Evolutionary conservation across 2,888 invertebrate species (phyloP), one percentile per base, ranked within the genome.

Genomic region (Drosophila testacea): DNA sequence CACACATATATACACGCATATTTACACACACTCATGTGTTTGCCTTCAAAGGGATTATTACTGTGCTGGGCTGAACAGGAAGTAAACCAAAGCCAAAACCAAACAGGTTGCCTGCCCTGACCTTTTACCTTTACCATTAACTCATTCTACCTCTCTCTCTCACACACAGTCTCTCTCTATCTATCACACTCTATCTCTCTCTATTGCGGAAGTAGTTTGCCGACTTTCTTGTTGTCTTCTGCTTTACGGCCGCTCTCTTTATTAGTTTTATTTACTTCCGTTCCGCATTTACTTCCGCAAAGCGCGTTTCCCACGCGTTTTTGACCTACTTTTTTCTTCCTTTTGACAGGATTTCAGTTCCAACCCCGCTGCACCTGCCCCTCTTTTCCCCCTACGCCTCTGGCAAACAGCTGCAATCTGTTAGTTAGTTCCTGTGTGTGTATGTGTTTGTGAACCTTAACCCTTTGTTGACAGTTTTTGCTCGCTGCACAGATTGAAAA

Each of bases 241-340:
- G 52, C 63, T 44, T 42, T 71, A 32, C 39, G 62, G 60, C 39
- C 61, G 60, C 52, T 71, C 69, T 66, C 69, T 66, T 78, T 81
- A 83, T 85, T 88, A 74, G 77, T 79, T 88, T 78, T 77, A 84
- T 82, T 87, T 87, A 80, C 87, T 88, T 87, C 88, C 88, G 81
- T 59, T 83, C 38, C n/a, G 42, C 60, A 69, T 67, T 77, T 77
- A 68, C 79, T 77, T 79, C 75, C 80, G 77, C 73, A 73, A 67
- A 47, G 63, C 75, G 66, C 69, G 54, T 57, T 82, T 83, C 82
- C 77, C 86, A 83, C 77, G 71, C 68, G 66, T 56, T 73, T 69
- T 76, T 81, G 76, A 81, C 81, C 80, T 80, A 80, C 44, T 74
- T 73, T 63, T 63, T 69, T 70, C 22, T 22, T 55, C 59, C 28